Base-by-base conservation (phyloP, 2,113 vertebrate species). In the Burhinus bistriatus region DNA sequence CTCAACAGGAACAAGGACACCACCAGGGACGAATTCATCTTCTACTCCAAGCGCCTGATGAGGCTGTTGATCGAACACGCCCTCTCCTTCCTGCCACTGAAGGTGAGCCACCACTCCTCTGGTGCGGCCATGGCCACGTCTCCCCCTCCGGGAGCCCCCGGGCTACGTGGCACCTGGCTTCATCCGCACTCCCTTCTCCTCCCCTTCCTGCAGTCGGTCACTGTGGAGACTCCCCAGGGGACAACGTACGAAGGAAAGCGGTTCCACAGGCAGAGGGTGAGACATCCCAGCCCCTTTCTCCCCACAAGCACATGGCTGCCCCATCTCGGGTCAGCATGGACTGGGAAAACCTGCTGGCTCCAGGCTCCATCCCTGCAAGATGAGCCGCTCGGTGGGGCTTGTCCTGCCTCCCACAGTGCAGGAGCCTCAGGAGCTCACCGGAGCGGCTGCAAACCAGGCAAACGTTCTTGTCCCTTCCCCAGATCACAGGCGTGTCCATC, bases 1-100 rank as follows among this genome's bases (percentile, higher is more conserved):
- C 44, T 72, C 38, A 19, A 26, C 95, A 99, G 99, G 97, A 99
- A 99, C 98, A 99, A 98, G 94, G 99, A 99, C 82, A 99, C 99
- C 0, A 99, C 98, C 96, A 97, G 99, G 66, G 99, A 99, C 0
- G 99, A 99, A 92, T 99, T 99, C 88, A 99, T 99, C 96, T 99
- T 99, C 97, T 99, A 99, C 97, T 99, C 99, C 65, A 99, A 99
- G 98, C 98, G 99, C 94, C 98, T 99, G 95, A 99, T 99, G 99
- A 97, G 99, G 88, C 98, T 99, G 11, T 97, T 99, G 49, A 99
- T 99, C 3, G 99, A 99, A 78, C 99, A 99, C 1, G 99, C 99
- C 15, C 98, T 99, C 89, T 99, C 99, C 96, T 99, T 99, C 97
- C 97, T 99, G 79, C 99, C 99, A 0, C 98, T 99, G 82, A 98